phyloP scores from a whole-genome alignment of 2,797 vertebrate genomes.

The Clarias laeviceps region DNA sequence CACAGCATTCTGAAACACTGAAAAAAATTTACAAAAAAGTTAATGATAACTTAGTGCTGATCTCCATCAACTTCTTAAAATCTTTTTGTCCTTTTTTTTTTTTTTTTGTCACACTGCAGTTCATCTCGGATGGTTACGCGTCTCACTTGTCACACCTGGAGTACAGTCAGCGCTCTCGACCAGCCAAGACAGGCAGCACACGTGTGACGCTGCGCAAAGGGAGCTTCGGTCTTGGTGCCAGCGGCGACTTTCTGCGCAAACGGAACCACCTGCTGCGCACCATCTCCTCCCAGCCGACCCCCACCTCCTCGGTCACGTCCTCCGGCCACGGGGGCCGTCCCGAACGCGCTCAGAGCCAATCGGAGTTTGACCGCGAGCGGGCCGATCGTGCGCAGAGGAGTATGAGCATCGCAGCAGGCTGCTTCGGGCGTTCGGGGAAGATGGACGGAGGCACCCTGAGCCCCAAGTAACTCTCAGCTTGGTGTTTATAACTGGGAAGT shows the following conservation, averaged over 20 bases:
- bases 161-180: conserved; percentile 88
- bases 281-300: conserved; percentile 85
- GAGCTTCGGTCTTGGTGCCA: conserved; percentile 88
- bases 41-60: background rate
- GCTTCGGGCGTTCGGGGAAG: conserved; percentile 86
- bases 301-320: conserved; percentile 54
- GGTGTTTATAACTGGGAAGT: background rate
- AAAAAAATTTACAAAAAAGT: no score
- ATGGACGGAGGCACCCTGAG: conserved; percentile 83
- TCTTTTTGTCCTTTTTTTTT: background rate
- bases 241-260: conserved; percentile 91
- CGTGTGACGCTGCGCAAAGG: conserved; percentile 94
- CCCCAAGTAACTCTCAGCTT: conserved; percentile 77
- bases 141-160: conserved; percentile 95
- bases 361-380: conserved; percentile 81
- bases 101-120: conserved; percentile 56
- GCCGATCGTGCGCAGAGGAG: conserved; percentile 82
- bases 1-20: background rate
- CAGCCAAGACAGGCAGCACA: conserved; percentile 85
- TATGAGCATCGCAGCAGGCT: conserved; percentile 91
- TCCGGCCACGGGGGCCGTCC: conserved; percentile 63
- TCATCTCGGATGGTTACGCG: conserved; percentile 89
- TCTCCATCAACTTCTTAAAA: background rate
- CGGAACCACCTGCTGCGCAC: conserved; percentile 93
- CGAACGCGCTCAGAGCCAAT: conserved; percentile 87